Evolutionary conservation across 2,888 invertebrate genomes (phyloP), one percentile per base, ranked within the genome.

Genomic region (Limenitis camilla): DNA sequence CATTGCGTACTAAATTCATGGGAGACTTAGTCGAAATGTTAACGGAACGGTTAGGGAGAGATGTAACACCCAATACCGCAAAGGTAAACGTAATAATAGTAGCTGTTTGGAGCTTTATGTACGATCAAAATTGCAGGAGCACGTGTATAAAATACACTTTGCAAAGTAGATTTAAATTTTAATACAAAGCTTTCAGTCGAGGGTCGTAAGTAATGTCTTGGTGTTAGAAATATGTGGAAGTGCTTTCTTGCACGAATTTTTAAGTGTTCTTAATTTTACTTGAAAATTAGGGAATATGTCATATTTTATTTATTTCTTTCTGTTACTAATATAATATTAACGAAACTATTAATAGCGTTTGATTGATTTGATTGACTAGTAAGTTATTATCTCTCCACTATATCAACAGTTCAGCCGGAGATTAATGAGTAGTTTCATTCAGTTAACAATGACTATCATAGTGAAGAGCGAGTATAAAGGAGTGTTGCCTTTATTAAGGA

Each of bases 121-220:
- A 85, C 83, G 82, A 86, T 86, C 86, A 84, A 83, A 87, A 85
- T 87, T 83, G 86, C 79, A 83, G 75, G 79, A 81, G 81, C 84
- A 83, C 84, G 83, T 83, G 84, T 86, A 87, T 85, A 85, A 85
- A 87, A 85, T 81, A 86, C 84, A 86, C 85, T 87, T 86, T 81
- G 83, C 78, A 85, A 87, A 87, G 87, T 87, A 87, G 86, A 86
- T 87, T 87, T 87, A 87, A 87, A 87, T 86, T 87, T 87, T 87
- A 87, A 86, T 85, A 86, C 84, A 75, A 78, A 80, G 84, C 84
- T 85, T 83, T 84, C 81, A 81, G 81, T 77, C 71, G 84, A 78
- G 84, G 86, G 84, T 81, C 76, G 80, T 77, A 76, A 77, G 79
- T 82, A 76, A 82, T 79, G 83, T 83, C 83, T 81, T 78, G 71